These are phyloP conservation scores for Microctenopoma steveboyesi DNA, from an alignment of 2,797 vertebrate genomes.

Conservation along the genomic window DNA sequence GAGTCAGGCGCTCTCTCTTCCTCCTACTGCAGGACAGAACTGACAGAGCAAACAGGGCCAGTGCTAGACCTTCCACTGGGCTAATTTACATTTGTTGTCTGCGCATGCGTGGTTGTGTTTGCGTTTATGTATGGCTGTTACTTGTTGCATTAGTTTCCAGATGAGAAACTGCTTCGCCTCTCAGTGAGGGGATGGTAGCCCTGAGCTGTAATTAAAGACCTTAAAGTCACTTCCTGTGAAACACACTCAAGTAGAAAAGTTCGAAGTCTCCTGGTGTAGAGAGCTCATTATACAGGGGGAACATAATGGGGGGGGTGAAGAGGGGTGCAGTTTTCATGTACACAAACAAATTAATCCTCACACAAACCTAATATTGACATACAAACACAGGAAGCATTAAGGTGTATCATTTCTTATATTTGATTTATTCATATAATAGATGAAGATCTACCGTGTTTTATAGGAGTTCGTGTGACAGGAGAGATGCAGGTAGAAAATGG, in stretches of 20 bases:
- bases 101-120: constrained; percentile 10
- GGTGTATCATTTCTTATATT: no score
- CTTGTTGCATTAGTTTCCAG: constrained; percentile 75
- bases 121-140: constrained; percentile 27
- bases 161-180: constrained; percentile 64
- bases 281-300: constrained; percentile 39
- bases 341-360: constrained; percentile 6
- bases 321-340: constrained; percentile 9
- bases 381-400: no score
- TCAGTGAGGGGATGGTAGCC: constrained; percentile 60
- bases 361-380: background rate
- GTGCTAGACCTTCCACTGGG: constrained; percentile 13
- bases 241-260: constrained; percentile 67
- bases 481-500: constrained; percentile 1
- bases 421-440: no score
- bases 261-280: constrained; percentile 64
- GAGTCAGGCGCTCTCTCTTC: constrained; percentile 27
- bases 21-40: constrained; percentile 40
- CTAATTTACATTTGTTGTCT: constrained; percentile 20
- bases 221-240: constrained; percentile 75
- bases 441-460: constrained; percentile 19
- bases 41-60: constrained; percentile 48
- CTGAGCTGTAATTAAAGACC: constrained; percentile 77
- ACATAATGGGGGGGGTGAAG: constrained; percentile 6
- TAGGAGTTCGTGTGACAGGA: constrained; percentile 28